phyloP scores from a whole-genome alignment of 53 echinoderm and acorn worm genomes.

The Echinarachnius parma region DNA sequence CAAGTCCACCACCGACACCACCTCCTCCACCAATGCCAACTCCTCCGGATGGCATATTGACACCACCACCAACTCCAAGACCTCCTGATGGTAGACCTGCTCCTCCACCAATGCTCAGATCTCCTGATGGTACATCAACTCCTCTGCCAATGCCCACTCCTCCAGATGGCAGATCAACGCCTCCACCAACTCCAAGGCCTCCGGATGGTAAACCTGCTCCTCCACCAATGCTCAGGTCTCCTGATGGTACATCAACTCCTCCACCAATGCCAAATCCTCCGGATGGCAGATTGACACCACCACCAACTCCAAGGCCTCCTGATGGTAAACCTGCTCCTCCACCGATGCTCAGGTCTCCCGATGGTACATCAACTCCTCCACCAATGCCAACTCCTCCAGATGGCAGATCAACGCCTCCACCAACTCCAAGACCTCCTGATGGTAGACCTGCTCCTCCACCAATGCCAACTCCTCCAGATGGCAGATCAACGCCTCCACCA shows the following conservation, averaged over 20 bases:
- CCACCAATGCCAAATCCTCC: constrained; percentile 11
- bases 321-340: constrained; percentile 9
- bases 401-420: constrained; percentile 37
- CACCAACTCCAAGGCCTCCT: constrained; percentile 9
- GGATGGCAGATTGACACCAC: background rate
- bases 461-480: constrained; percentile 40
- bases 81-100: too few relatives aligned
- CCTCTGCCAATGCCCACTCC: constrained; percentile 12
- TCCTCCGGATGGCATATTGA: constrained; percentile 6
- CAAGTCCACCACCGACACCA: constrained; percentile 1
- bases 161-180: constrained; percentile 39
- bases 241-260: constrained; percentile 26
- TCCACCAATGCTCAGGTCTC: background rate
- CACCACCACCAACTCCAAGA: constrained; percentile 11
- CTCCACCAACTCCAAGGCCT: constrained; percentile 15
- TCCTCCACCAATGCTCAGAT: too few relatives aligned
- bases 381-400: constrained; percentile 21
- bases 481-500: constrained; percentile 33
- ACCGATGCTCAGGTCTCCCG: constrained; percentile 5
- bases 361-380: constrained; percentile 48
- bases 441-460: constrained; percentile 53
- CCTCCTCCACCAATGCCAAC: constrained; percentile 18
- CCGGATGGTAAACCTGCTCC: background rate
- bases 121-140: too few relatives aligned
- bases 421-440: constrained; percentile 41